phyloP scores from a whole-genome alignment of 1,140 invertebrate species.

The Temnothorax curvispinosus region DNA sequence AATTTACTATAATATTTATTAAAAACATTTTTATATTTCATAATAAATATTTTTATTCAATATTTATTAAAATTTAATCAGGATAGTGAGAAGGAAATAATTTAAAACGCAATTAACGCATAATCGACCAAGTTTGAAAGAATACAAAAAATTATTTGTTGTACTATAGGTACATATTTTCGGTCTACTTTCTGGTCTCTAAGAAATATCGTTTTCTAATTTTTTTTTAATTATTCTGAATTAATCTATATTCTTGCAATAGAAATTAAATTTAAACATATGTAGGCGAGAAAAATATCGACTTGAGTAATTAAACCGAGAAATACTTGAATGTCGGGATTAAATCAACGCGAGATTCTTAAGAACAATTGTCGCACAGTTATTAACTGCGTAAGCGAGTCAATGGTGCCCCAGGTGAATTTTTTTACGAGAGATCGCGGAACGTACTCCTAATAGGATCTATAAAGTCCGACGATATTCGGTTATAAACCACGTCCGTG shows the following conservation, averaged over 20 bases:
- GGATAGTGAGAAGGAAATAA: not conserved
- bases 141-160: not conserved
- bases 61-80: not conserved
- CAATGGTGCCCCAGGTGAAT: conserved; percentile 5
- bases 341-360: conserved; percentile 44
- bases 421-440: conserved; percentile 10
- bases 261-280: not conserved
- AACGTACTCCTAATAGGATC: conserved; percentile 22
- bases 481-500: conserved; percentile 41
- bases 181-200: not conserved
- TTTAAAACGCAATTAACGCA: not conserved
- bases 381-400: conserved; percentile 57
- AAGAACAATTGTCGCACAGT: conserved; percentile 43
- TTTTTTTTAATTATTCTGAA: not conserved
- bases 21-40: not conserved
- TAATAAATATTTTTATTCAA: not conserved
- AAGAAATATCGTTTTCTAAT: not conserved
- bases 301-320: not conserved
- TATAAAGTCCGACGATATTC: conserved; percentile 63
- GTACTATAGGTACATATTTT: not conserved
- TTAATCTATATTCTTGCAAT: not conserved
- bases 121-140: not conserved
- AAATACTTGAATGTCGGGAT: not conserved
- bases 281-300: not conserved
- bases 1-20: too few species aligned